A percentile compares a stretch with the other conserved stretches of the same genome.
Evolutionary conservation across 2,888 invertebrate species (phyloP).

Genomic region (Microctonus hyperodae): DNA sequence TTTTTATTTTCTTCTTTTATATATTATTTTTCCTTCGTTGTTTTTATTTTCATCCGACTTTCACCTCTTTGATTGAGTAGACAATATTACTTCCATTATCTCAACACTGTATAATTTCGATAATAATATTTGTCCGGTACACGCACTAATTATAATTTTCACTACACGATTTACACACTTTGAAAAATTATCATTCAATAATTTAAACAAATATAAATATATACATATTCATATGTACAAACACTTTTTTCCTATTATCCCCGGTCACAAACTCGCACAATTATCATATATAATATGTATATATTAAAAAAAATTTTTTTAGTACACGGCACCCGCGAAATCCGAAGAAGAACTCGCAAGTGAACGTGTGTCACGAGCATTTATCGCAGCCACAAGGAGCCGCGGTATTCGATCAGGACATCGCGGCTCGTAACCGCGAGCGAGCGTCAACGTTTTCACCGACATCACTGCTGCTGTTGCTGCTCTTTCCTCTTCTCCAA

Average conservation of each 20-base stretch:
- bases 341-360: constrained; percentile 5
- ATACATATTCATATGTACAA: not conserved
- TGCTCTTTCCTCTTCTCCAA: constrained; percentile 11
- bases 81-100: not conserved
- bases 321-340: constrained; percentile 6
- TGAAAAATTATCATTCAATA: not conserved
- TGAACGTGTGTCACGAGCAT: constrained; percentile 8
- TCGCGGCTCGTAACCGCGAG: constrained; percentile 12
- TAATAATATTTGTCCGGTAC: not conserved
- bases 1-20: not conserved
- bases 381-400: constrained; percentile 22
- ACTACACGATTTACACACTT: not conserved
- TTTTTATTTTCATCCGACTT: not conserved
- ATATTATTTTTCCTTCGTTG: not conserved
- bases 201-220: not conserved
- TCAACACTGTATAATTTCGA: not conserved
- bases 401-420: constrained; percentile 25
- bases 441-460: constrained; percentile 20
- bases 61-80: constrained; percentile 6
- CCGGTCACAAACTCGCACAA: not conserved
- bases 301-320: too few relatives aligned
- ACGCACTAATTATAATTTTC: not conserved
- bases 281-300: not conserved
- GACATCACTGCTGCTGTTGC: not conserved
- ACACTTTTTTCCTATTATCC: not conserved